Base-by-base conservation (phyloP, 2,888 invertebrate species). In the Torymus auratus region DNA sequence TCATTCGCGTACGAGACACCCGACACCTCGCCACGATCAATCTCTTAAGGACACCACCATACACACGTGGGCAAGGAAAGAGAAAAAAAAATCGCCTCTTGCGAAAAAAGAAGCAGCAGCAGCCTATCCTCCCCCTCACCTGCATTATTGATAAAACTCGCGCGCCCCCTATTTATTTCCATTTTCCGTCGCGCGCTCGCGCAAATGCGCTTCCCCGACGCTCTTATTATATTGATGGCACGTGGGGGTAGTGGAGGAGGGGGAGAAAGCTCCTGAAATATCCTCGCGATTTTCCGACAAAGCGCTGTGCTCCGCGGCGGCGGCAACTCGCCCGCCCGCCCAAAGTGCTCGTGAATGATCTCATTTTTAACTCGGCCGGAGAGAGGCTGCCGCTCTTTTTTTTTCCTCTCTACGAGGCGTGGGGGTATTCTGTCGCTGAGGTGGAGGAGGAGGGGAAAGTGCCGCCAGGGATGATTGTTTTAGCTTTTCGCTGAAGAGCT, bases 261-360 rank as follows among this genome's bases (percentile, higher is more conserved):
- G 70, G 77, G 83, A 83, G 83, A 87, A 86, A 88, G 83, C 85
- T 83, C 15, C 82, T 88, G 87, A 89, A 88, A 88, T 88, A 88
- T 88, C 85, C 85, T 82, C 85, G 83, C 87, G 86, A 89, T 89
- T 88, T 87, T 83, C 86, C 86, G 85, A 88, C 88, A 88, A 88
- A 88, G 87, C 87, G 87, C 78, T n/a, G 80, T 82, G 84, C 78
- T 85, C 84, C 41, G 41, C 41, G 7, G 41, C 41, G 41, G 41
- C 41, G 7, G 7, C n/a, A n/a, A n/a, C 41, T 41, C 41, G 41
- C 41, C 7, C 86, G 86, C 84, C 83, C 85, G 83, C 85, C 86
- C 85, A 87, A 87, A 88, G 88, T 88, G 87, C 87, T 85, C 85
- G 86, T 85, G 88, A 88, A 88, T 86, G 86, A 86, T 84, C 85